Base-by-base conservation (phyloP, 2,888 invertebrate species). In the Prenolepis imparis region DNA sequence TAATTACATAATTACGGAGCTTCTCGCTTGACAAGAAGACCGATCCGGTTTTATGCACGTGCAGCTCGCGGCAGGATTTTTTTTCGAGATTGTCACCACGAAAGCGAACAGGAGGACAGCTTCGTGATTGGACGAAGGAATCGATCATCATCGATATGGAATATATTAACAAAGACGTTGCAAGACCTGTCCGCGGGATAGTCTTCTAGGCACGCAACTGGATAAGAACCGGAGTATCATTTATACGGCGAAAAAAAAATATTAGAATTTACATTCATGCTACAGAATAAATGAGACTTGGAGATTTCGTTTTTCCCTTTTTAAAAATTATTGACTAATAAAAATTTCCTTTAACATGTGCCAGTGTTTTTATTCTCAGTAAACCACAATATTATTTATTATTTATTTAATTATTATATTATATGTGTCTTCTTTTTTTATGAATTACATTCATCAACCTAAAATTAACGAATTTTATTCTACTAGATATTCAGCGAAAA, bases 1-100 rank as follows among this genome's bases (percentile, higher is more conserved):
- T 85, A 85, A 86, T 89, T 88, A 84, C 83, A 84, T 90, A 88
- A 88, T 86, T 84, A 87, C 74, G 81, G 81, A 82, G 84, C 84
- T 84, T 77, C 64, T 63, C 48, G 72, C 68, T 81, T 70, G 82
- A 67, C 68, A 81, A 90, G 83, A 88, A 89, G 83, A 86, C 32
- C 68, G 70, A 88, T 82, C 88, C 90, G 88, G 90, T 87, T 89
- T 52, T 88, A 66, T 82, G 82, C 84, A 39, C 55, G 82, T 68
- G 82, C 55, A 68, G 77, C 81, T 28, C 28, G 52, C 59, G 78
- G 78, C 87, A 28, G 82, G 86, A 52, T 52, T 77, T 89, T 83
- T 82, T 73, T 83, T 81, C 44, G 59, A 84, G 72, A 78, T 83
- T 89, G 86, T 86, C 86, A 89, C 86, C 86, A 44, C 24, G 24